Base-by-base conservation (phyloP, 1,140 invertebrate species). In the Cydia pomonella region DNA sequence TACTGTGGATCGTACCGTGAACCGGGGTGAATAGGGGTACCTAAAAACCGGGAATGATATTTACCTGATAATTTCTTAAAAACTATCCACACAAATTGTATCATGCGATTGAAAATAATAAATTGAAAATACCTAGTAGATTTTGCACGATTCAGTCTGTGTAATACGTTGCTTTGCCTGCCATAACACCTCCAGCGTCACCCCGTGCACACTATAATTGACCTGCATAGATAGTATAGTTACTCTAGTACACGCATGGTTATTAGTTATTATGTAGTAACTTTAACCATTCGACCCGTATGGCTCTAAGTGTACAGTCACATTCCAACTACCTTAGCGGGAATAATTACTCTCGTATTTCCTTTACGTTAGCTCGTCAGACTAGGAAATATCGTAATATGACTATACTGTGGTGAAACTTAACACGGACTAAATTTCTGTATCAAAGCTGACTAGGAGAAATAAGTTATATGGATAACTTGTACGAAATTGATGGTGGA, bases 361-460 rank as follows among this genome's bases (percentile, higher is more conserved):
- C 29, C 64, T 33, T 18, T n/a, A 33, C 29, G 53, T 69, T 69
- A 38, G 47, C 64, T 33, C 16, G 64, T 69, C 64, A 16, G 64
- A 38, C 64, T 69, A 18, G 25, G 25, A 69, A 41, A 38, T 69
- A n/a, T 69, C n/a, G 29, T 69, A 69, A 69, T 59, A 12, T 59
- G 53, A 59, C 53, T 44, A 13, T 44, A 7, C 41, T 23, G 53
- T 59, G 21, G 18, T 59, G 53, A 59, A 59, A 59, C 21, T n/a
- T 59, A 23, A 59, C 53, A 59, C 53, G 7, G 12, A 10, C 21
- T 59, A 23, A 29, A 21, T 23, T 7, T 23, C 18, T 59, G 18
- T 18, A 18, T 18, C 50, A 18, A 53, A 53, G n/a, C 50, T 18
- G n/a, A 47, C 44, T 38, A 38, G 33, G 33, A 47, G 13, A 16